phyloP scores from a whole-genome alignment of 2,797 vertebrate species.

The Notolabrus celidotus region DNA sequence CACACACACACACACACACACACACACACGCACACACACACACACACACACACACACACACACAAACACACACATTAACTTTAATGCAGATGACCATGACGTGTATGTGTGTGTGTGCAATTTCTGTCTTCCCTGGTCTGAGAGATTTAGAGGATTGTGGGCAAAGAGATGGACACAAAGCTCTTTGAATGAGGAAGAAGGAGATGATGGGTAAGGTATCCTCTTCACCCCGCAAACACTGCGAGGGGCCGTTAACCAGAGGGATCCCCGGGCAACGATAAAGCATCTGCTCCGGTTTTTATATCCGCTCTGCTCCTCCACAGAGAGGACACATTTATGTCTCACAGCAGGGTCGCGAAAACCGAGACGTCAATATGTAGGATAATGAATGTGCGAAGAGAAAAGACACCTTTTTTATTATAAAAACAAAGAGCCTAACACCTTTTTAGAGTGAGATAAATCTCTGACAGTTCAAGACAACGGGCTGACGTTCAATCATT shows the following conservation, averaged over 20 bases:
- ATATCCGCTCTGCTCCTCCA: slow-evolving; percentile 14
- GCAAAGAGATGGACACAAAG: slow-evolving; percentile 74
- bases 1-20: slow-evolving; percentile 2
- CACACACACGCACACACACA: slow-evolving; percentile 9
- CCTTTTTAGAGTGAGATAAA: background rate
- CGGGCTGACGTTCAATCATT: background rate
- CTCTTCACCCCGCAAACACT: slow-evolving; percentile 57
- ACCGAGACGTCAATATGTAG: slow-evolving; percentile 19
- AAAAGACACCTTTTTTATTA: slow-evolving; percentile 11
- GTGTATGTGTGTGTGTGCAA: slow-evolving; percentile 1
- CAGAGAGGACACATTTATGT: slow-evolving; percentile 20
- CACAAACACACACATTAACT: background rate
- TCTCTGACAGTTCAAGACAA: background rate
- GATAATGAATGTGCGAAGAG: slow-evolving; percentile 11
- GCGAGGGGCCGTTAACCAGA: slow-evolving; percentile 15
- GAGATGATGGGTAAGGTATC: slow-evolving; percentile 23
- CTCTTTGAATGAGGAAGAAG: slow-evolving; percentile 63
- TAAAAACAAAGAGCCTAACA: slow-evolving; percentile 8
- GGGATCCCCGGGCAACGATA: slow-evolving; percentile 24
- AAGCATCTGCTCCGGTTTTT: slow-evolving; percentile 25
- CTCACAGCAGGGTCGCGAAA: slow-evolving; percentile 7
- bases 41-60: slow-evolving; percentile 1
- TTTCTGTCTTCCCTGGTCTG: slow-evolving; percentile 35
- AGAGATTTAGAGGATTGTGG: slow-evolving; percentile 70
- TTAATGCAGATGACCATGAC: background rate